Evolutionary conservation across 64 coral and sea anemone species (phyloP), one percentile per base, ranked within the genome.

Genomic region (Orbicella faveolata): DNA sequence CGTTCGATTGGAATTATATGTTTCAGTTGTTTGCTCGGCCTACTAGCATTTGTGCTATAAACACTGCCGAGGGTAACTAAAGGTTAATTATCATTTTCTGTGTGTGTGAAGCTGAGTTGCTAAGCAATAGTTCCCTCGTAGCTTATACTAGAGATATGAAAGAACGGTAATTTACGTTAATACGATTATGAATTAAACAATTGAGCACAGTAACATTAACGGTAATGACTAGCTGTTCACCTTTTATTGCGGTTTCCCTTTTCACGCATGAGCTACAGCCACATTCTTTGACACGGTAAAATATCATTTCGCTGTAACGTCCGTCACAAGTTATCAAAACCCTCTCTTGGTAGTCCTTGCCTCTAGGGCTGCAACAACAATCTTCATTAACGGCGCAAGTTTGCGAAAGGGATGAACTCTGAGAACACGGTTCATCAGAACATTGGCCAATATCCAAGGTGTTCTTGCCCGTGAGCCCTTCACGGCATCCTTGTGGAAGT

Each of bases 211-310:
- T 59, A 59, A 59, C 55, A 59, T 59, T 59, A 59, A 16, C 15
- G 9, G 15, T 1, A 59, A 59, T 16, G 55, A 16, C 11, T 14
- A 59, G 15, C 55, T 12, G 55, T 16, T 63, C 75, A 75, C 89
- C 89, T 84, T 90, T 83, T 62, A 90, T 84, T 6, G 84, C 53
- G 9, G 79, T 90, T 20, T 84, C 21, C 16, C 79, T 63, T 48
- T 84, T 73, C 23, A 75, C 78, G 18, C 89, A 90, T 30, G 81
- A 75, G 34, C 68, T 61, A 62, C 89, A 90, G 20, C 89, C 89
- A 30, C 89, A 90, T 14, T 35, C 66, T 10, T 30, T 90, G 25
- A 90, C 79, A 33, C 89, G 79, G 19, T 13, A 48, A 23, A 90
- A 51, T 2, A 72, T n/a, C 16, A 90, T 65, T 17, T 23, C 75